Evolutionary conservation across 92 coral and sea anemone genomes (phyloP), one percentile per base, ranked within the genome.

Genomic region (Porites evermanni): DNA sequence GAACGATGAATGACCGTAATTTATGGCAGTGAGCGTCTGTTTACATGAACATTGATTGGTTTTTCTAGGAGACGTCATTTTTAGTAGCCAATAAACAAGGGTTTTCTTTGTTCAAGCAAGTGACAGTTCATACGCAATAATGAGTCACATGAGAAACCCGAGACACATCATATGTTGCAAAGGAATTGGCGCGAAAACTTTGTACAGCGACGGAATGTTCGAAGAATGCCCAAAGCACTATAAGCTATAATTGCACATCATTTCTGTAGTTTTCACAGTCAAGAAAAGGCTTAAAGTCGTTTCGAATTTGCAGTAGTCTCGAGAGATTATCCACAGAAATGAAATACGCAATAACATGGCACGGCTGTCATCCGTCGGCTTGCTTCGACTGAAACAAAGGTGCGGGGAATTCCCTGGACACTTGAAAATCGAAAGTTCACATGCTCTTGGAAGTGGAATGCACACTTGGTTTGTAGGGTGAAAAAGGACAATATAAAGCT

Each of bases 321-420:
- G 54, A 26, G 29, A 66, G 66, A 51, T 75, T 84, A 61, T 18
- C 77, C 53, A 14, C 11, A 19, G 72, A 32, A 12, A 53, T 84
- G 8, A 63, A 80, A 11, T 74, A 75, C 50, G 23, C 59, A 19
- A 81, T 73, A 65, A 65, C 13, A n/a, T 78, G 89, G 83, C 77
- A 77, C 60, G 53, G 13, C 20, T 24, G 44, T 32, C 44, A 32
- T 32, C 44, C 44, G 44, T 32, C 5, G 44, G 44, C 44, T 32
- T 2, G 44, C 5, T 32, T 32, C 44, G 44, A 32, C 5, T 32
- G 84, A 32, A 32, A 32, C 32, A 65, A 47, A 17, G 84, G 84
- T 21, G 76, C 24, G 26, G 89, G 89, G 64, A 60, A 87, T 60
- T 70, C 79, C 17, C 74, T 32, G 0, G 44, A 32, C 44, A 32